These are phyloP conservation scores for Grallaria varia DNA, from an alignment of 2,113 vertebrate species.

Conservation along the genomic window DNA sequence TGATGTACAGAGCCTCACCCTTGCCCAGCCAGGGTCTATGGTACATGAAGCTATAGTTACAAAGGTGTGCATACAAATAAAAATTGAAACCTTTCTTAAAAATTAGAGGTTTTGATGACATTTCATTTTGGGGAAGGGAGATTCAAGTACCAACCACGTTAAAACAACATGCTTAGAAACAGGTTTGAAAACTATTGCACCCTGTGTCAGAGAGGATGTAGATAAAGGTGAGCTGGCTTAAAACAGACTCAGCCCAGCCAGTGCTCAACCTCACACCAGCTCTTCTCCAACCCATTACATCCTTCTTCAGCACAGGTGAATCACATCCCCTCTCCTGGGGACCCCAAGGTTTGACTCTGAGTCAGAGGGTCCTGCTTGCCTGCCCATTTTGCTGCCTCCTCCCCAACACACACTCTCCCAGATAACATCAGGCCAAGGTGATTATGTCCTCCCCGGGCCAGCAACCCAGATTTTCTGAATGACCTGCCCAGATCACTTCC, in stretches of 20 bases:
- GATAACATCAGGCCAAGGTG: conserved; percentile 29
- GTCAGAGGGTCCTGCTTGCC: not conserved
- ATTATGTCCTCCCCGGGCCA: not conserved
- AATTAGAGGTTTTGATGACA: not conserved
- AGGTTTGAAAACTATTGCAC: not conserved
- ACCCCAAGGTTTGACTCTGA: not conserved
- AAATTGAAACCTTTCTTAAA: not conserved
- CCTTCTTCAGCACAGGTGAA: not conserved
- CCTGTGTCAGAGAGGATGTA: not conserved
- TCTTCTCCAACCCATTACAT: rapidly evolving
- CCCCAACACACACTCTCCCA: not conserved
- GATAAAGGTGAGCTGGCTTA: not conserved
- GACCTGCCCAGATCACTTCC: conserved; percentile 48
- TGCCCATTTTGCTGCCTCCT: not conserved
- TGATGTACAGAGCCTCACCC: not conserved
- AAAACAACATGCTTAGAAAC: not conserved
- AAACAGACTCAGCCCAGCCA: not conserved
- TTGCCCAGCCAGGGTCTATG: rapidly evolving
- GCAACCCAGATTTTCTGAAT: conserved; percentile 49
- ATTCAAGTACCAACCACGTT: not conserved
- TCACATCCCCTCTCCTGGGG: not conserved
- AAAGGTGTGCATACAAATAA: not conserved
- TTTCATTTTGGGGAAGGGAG: not conserved
- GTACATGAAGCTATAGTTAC: not conserved
- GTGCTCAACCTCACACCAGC: rapidly evolving